Evolutionary conservation across 2,888 invertebrate species (phyloP).

Genomic region (Melanotus villosus): DNA sequence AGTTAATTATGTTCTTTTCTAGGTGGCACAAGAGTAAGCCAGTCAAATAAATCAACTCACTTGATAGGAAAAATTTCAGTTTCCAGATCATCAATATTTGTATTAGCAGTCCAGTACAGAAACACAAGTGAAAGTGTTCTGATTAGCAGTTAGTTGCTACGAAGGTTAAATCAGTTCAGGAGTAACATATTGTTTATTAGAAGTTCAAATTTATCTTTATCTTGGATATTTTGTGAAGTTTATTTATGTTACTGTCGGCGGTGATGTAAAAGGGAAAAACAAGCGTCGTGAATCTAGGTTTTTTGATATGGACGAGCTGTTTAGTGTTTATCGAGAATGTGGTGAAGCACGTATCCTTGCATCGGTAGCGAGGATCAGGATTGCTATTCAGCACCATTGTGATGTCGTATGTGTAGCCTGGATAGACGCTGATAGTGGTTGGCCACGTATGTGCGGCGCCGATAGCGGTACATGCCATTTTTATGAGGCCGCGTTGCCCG

Average conservation of each 20-base stretch:
- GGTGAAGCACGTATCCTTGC: constrained; percentile 29
- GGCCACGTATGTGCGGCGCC: constrained; percentile 44
- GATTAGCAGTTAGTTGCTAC: too few species aligned
- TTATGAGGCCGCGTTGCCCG: constrained; percentile 41
- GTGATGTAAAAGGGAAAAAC: constrained; percentile 24
- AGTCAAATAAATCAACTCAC: too few species aligned
- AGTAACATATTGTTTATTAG: background rate
- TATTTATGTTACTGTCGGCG: constrained; percentile 17
- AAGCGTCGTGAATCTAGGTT: background rate
- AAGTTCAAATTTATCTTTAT: background rate
- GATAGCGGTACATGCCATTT: constrained; percentile 48
- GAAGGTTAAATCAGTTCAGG: too few species aligned
- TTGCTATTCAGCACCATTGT: constrained; percentile 44
- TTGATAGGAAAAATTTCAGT: too few species aligned
- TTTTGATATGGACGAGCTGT: constrained; percentile 14
- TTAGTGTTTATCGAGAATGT: constrained; percentile 37
- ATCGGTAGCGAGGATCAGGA: constrained; percentile 35
- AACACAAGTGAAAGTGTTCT: too few species aligned
- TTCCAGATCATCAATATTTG: too few species aligned
- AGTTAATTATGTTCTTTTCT: too few species aligned
- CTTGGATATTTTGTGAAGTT: background rate
- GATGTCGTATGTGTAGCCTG: constrained; percentile 42
- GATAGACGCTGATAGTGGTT: constrained; percentile 45
- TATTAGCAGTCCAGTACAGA: too few species aligned
- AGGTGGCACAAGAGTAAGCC: too few species aligned